Evolutionary conservation across 2,888 invertebrate species (phyloP), one percentile per base, ranked within the genome.

Genomic region (Ophonus ardosiacus): DNA sequence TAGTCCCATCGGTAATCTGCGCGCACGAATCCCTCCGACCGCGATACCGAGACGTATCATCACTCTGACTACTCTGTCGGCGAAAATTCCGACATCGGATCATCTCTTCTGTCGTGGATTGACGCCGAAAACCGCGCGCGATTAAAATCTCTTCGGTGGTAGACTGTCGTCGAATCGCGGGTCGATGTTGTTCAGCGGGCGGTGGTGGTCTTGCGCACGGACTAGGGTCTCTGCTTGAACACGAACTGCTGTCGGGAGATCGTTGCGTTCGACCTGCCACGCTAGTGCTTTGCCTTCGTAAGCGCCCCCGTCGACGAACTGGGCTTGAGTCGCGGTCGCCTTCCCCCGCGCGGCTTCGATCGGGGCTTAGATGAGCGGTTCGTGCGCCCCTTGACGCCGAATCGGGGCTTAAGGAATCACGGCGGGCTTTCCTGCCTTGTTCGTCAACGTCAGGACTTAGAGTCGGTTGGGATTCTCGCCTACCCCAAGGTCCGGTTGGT

Each of bases 101-200:
- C 96, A 97, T 97, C 91, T 98, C 98, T 89, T 98, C 97, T 0
- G 97, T 97, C 7, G 98, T 98, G 3, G 97, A 97, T 90, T 98
- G 97, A 13, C 97, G 93, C 0, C 98, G 94, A 90, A 98, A 98
- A 1, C 98, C 98, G 83, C 97, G 94, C 0, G 97, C 97, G 88
- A 97, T 97, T 59, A 98, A 92, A 88, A 98, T 98, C 91, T 98
- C 98, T 90, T 97, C 97, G 0, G 97, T 98, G 13, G 97, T 97
- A 38, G 97, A 97, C 92, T 97, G 97, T 85, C 97, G 93, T 85
- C 97, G 93, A 86, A 97, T 96, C 87, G 96, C 94, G 7, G 97
- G 96, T 57, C 96, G 93, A 88, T 95, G 93, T 4, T 93, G 92
- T 63, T 93, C 93, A 0, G 91, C 89, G 87, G 93, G 88, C 88